Percentiles rank a stretch among this genome's conserved stretches.
phyloP scores from a whole-genome alignment of 2,888 invertebrate genomes.

The Baronia brevicornis region DNA sequence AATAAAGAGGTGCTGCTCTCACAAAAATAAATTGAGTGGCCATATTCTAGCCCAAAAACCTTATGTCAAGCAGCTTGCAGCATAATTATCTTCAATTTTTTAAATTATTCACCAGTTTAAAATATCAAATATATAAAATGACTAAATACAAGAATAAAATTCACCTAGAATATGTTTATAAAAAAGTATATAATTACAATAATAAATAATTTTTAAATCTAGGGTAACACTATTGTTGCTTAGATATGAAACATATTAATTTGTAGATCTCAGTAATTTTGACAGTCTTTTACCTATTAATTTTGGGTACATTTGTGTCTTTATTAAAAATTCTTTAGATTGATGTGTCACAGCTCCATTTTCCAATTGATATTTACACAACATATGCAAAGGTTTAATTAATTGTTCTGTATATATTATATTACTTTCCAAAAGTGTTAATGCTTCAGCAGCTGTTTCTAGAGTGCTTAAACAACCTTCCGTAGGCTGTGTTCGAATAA shows the following conservation, averaged over 20 bases:
- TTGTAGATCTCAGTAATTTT: slow-evolving; percentile 53
- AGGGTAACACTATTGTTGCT: slow-evolving; percentile 11
- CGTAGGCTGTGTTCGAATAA: slow-evolving; percentile 94
- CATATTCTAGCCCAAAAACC: too few relatives aligned
- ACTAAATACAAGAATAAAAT: too few relatives aligned
- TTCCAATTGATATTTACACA: slow-evolving; percentile 90
- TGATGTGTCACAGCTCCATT: slow-evolving; percentile 96
- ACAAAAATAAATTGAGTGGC: too few relatives aligned
- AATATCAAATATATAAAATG: too few relatives aligned
- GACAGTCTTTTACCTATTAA: slow-evolving; percentile 84
- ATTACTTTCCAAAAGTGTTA: slow-evolving; percentile 85
- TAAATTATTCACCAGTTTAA: too few relatives aligned
- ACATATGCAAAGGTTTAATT: slow-evolving; percentile 84
- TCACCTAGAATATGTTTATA: too few relatives aligned
- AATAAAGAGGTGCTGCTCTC: too few relatives aligned
- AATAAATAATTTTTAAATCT: too few relatives aligned
- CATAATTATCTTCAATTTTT: too few relatives aligned
- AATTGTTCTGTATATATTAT: slow-evolving; percentile 79
- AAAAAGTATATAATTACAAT: too few relatives aligned
- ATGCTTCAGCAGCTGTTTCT: slow-evolving; percentile 88
- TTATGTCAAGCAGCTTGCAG: too few relatives aligned
- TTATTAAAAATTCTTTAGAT: slow-evolving; percentile 91
- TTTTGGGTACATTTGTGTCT: slow-evolving; percentile 86
- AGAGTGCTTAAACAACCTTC: slow-evolving; percentile 94
- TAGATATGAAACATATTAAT: slow-evolving; percentile 32